phyloP scores from a whole-genome alignment of 2,797 vertebrate species.

The Denticeps clupeoides region DNA sequence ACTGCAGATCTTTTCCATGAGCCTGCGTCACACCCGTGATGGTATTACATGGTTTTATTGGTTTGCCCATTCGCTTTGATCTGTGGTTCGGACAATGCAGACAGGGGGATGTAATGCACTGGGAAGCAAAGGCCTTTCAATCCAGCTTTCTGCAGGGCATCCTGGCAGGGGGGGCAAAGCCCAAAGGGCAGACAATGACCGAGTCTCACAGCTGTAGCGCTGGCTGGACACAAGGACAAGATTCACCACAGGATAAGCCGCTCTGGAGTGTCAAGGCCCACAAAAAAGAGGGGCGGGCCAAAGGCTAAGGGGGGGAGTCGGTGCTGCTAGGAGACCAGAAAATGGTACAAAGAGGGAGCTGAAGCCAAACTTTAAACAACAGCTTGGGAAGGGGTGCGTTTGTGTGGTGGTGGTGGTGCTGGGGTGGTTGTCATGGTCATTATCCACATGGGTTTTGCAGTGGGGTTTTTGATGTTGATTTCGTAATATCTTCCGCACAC shows the following conservation, averaged over 20 bases:
- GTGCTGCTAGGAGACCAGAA: constrained; percentile 38
- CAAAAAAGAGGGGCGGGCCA: background rate
- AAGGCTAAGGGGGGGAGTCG: constrained; percentile 30
- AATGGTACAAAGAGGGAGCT: constrained; percentile 54
- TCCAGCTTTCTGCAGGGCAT: no score
- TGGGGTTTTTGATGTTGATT: constrained; percentile 41
- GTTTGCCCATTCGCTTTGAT: constrained; percentile 14
- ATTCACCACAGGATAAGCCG: constrained; percentile 25
- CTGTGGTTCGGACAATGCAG: constrained; percentile 16
- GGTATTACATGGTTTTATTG: background rate
- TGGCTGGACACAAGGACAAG: constrained; percentile 1
- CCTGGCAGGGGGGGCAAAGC: background rate
- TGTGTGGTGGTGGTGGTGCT: constrained; percentile 9
- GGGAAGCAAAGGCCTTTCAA: no score
- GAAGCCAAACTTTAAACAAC: constrained; percentile 59
- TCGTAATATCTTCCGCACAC: constrained; percentile 35
- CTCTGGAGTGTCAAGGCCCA: constrained; percentile 20
- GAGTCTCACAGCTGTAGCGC: background rate
- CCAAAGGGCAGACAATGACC: background rate
- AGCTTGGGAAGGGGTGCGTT: constrained; percentile 40
- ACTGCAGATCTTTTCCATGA: background rate
- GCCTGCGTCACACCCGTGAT: background rate
- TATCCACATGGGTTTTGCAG: constrained; percentile 41
- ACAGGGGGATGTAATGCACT: constrained; percentile 11
- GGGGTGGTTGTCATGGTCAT: constrained; percentile 40